A percentile compares a stretch with the other conserved stretches of the same genome.
Evolutionary conservation across 1,140 invertebrate genomes (phyloP).

Genomic region (Odontomachus brunneus): DNA sequence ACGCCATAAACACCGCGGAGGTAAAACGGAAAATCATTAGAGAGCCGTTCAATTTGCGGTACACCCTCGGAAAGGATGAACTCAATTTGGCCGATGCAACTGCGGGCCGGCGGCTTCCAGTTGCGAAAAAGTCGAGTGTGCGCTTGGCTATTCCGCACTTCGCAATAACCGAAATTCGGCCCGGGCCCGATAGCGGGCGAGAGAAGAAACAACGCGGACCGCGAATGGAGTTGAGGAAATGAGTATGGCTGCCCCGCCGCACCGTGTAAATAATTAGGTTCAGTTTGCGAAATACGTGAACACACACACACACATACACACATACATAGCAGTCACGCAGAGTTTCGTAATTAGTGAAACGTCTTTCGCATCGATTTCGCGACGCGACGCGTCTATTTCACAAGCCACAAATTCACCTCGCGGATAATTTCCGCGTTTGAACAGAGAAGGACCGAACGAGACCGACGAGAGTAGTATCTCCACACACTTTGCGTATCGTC

Average conservation of each 20-base stretch:
- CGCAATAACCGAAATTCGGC: slow-evolving; percentile 43
- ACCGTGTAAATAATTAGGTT: slow-evolving; percentile 52
- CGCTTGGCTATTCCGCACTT: slow-evolving; percentile 30
- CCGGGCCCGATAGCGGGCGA: slow-evolving; percentile 7
- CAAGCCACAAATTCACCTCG: slow-evolving; percentile 3
- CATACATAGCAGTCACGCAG: background rate
- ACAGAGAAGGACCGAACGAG: background rate
- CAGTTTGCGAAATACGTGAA: slow-evolving; percentile 29
- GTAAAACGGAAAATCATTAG: slow-evolving; percentile 69
- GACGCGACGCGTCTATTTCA: background rate
- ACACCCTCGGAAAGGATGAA: slow-evolving; percentile 63
- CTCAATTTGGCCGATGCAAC: slow-evolving; percentile 65
- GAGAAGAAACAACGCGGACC: slow-evolving; percentile 41
- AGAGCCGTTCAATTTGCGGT: slow-evolving; percentile 70
- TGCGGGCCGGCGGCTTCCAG: slow-evolving; percentile 38
- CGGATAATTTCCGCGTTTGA: background rate
- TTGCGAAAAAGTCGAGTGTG: slow-evolving; percentile 39
- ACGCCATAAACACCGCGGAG: slow-evolving; percentile 57
- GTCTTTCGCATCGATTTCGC: background rate
- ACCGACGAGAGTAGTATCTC: too few relatives aligned
- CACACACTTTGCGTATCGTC: too few relatives aligned
- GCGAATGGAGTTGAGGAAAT: slow-evolving; percentile 3
- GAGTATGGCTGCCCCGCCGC: background rate
- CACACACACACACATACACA: background rate
- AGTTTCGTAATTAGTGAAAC: slow-evolving; percentile 53